These are phyloP conservation scores for Steinernema hermaphroditum DNA, from an alignment of 2,888 invertebrate species.

Conservation along the genomic window DNA sequence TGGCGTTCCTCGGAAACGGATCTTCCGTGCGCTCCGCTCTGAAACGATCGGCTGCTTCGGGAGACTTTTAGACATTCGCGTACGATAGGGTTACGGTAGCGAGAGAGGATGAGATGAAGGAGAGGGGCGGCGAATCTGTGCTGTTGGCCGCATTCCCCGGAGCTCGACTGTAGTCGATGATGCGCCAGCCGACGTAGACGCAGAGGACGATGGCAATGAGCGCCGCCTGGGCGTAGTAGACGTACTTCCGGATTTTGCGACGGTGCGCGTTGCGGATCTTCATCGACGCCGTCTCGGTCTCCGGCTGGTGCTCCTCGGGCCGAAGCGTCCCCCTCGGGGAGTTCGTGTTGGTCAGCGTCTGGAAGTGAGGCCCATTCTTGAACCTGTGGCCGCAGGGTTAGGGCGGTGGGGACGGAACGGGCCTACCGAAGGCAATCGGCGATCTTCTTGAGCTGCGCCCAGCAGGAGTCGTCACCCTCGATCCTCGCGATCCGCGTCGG, in stretches of 20 bases:
- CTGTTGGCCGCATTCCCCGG: not conserved
- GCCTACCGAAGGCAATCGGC: constrained; percentile 1
- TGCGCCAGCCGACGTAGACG: constrained; percentile 13
- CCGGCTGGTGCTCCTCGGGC: not conserved
- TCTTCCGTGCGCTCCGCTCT: not conserved
- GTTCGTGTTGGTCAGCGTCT: constrained; percentile 4
- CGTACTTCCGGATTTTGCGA: not conserved
- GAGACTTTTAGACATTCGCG: not conserved
- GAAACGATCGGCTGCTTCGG: not conserved
- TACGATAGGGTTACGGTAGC: not conserved
- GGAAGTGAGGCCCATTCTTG: constrained; percentile 10
- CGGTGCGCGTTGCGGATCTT: constrained; percentile 16
- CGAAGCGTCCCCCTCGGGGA: constrained; percentile 9
- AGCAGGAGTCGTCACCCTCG: constrained; percentile 8
- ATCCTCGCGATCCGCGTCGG: not conserved
- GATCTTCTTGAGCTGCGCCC: constrained; percentile 18
- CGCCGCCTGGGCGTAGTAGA: constrained; percentile 14
- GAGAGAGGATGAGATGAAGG: not conserved
- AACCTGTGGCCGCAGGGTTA: not conserved
- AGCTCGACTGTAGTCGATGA: constrained; percentile 2
- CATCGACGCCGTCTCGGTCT: constrained; percentile 13
- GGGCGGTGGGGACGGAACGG: too few relatives aligned
- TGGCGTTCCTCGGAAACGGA: not conserved
- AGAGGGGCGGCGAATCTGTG: not conserved
- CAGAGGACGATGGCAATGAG: constrained; percentile 14